These are phyloP conservation scores for Parotia lawesii DNA, from an alignment of 2,113 vertebrate species.

Conservation along the genomic window DNA sequence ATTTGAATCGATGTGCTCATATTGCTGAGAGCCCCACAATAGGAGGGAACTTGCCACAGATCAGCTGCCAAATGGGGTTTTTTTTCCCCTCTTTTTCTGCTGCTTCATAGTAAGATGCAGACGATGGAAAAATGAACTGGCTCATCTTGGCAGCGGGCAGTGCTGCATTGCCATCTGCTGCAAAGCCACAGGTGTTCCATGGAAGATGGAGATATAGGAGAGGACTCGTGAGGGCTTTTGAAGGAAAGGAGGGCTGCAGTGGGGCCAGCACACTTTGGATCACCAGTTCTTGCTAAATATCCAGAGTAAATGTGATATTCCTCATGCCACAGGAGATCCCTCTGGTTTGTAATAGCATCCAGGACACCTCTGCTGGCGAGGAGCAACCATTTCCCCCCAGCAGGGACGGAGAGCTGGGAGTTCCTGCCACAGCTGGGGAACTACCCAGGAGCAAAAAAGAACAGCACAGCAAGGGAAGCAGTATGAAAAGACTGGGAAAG, in stretches of 20 bases:
- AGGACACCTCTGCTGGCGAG: neutral
- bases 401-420: neutral
- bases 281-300: neutral
- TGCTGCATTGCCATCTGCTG: conserved; percentile 48
- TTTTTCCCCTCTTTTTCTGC: neutral
- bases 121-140: neutral
- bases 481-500: neutral
- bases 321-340: neutral
- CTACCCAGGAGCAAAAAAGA: neutral
- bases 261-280: neutral
- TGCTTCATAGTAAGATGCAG: conserved; percentile 23
- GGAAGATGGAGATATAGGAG: neutral
- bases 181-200: neutral
- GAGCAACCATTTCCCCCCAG: neutral
- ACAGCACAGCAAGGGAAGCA: neutral
- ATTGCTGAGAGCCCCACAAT: neutral
- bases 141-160: neutral
- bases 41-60: neutral
- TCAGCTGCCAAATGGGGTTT: neutral
- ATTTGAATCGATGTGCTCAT: neutral
- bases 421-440: neutral
- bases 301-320: neutral
- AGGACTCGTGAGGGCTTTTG: neutral
- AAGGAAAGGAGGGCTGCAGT: neutral
- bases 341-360: neutral